Percentiles rank a stretch among this genome's conserved stretches.
These are phyloP conservation scores for Panzeria rudis DNA, from an alignment of 2,888 invertebrate species.

Conservation along the genomic window DNA sequence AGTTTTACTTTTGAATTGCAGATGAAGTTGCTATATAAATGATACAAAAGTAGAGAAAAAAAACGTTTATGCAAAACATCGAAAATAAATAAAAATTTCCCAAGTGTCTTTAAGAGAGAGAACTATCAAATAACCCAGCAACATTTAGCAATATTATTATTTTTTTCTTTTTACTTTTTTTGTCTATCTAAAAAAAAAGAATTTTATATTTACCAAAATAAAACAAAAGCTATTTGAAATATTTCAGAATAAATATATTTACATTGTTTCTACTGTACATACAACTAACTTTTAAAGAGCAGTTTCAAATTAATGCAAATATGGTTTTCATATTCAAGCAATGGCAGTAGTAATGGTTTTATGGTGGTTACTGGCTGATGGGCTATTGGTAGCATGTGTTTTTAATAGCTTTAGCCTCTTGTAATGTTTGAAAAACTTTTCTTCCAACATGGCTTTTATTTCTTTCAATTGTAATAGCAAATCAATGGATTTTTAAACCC, in stretches of 20 bases:
- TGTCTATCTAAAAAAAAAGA: not conserved
- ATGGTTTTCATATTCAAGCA: not conserved
- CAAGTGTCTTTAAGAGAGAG: not conserved
- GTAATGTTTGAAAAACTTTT: slow-evolving; percentile 59
- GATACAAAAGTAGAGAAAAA: not conserved
- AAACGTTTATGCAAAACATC: slow-evolving; percentile 42
- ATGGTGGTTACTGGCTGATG: slow-evolving; percentile 23
- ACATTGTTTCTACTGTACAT: not conserved
- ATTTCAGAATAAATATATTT: not conserved
- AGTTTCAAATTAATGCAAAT: not conserved
- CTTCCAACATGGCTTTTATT: slow-evolving; percentile 54
- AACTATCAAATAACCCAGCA: slow-evolving; percentile 12
- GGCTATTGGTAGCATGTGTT: slow-evolving; percentile 58
- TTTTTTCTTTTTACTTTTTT: not conserved
- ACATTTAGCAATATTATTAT: slow-evolving; percentile 9
- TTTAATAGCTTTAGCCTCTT: slow-evolving; percentile 67
- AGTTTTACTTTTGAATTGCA: slow-evolving; percentile 58
- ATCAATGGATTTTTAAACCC: slow-evolving; percentile 39
- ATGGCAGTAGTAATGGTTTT: slow-evolving; percentile 13
- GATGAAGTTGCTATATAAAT: slow-evolving; percentile 54
- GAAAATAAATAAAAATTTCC: slow-evolving; percentile 38
- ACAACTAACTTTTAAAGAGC: not conserved
- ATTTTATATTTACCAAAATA: not conserved
- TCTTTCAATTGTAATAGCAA: slow-evolving; percentile 60
- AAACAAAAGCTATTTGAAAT: slow-evolving; percentile 8